A percentile compares a stretch with the other conserved stretches of the same genome.
These are phyloP conservation scores for Babyrousa celebensis DNA, from an alignment of 2,797 vertebrate species.

Conservation along the genomic window DNA sequence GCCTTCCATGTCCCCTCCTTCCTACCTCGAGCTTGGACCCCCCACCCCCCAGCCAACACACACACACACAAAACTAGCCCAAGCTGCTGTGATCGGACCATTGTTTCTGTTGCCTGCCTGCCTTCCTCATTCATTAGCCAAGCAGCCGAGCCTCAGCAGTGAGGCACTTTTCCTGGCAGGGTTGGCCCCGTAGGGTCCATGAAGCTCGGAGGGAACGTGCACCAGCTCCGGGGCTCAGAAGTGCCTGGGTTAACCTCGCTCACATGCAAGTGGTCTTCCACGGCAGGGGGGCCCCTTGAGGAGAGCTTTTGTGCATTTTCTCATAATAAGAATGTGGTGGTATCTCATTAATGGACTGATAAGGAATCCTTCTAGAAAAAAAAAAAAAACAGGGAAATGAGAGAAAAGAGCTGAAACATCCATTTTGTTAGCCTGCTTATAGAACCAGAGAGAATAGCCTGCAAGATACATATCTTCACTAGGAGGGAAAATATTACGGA, in stretches of 20 bases:
- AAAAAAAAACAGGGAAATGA: background rate
- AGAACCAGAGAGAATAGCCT: background rate
- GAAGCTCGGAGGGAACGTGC: background rate
- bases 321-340: background rate
- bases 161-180: background rate
- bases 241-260: no score
- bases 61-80: background rate
- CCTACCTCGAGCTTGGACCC: background rate
- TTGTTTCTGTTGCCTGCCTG: background rate
- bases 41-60: no score
- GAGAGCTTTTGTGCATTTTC: background rate
- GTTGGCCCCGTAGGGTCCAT: background rate
- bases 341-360: background rate
- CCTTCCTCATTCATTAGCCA: background rate
- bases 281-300: background rate
- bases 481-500: background rate
- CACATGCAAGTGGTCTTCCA: background rate
- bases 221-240: background rate
- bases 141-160: no score
- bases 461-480: background rate
- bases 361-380: background rate
- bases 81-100: rapidly evolving
- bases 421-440: background rate
- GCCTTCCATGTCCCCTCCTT: background rate
- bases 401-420: background rate